These are phyloP conservation scores for Biston stratarius DNA, from an alignment of 2,888 invertebrate genomes.

Conservation along the genomic window DNA sequence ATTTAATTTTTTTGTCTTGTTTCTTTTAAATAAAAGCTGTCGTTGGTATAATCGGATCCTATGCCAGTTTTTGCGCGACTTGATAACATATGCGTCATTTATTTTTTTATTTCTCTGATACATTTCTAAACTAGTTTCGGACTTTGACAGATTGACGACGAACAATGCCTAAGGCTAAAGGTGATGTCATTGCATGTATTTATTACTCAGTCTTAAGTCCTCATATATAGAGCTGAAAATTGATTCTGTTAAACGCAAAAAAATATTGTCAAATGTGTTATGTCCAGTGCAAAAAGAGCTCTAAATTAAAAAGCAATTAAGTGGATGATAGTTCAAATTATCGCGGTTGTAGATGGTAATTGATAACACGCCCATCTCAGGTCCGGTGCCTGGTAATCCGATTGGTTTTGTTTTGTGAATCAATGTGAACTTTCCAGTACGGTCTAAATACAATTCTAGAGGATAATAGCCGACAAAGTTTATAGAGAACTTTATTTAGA, in stretches of 20 bases:
- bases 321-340: constrained; percentile 35
- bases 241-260: constrained; percentile 1
- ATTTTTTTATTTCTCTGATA: constrained; percentile 38
- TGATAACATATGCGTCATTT: constrained; percentile 35
- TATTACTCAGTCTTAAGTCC: not conserved
- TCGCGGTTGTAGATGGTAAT: constrained; percentile 47
- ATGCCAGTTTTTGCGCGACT: constrained; percentile 27
- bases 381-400: constrained; percentile 48
- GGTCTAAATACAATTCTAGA: constrained; percentile 14
- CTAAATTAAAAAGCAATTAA: constrained; percentile 26
- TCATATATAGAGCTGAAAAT: not conserved
- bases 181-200: constrained; percentile 29
- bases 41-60: constrained; percentile 22
- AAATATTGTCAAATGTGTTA: constrained; percentile 4
- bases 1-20: constrained; percentile 11
- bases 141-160: constrained; percentile 61
- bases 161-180: constrained; percentile 54
- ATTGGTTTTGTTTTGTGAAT: constrained; percentile 60
- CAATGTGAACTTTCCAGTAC: constrained; percentile 39
- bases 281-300: constrained; percentile 38
- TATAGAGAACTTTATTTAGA: no score
- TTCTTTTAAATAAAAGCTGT: constrained; percentile 21
- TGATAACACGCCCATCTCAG: constrained; percentile 59
- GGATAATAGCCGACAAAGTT: not conserved
- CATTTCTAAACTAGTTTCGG: constrained; percentile 50